phyloP scores from a whole-genome alignment of 2,888 invertebrate genomes.

The Desoria tigrina region DNA sequence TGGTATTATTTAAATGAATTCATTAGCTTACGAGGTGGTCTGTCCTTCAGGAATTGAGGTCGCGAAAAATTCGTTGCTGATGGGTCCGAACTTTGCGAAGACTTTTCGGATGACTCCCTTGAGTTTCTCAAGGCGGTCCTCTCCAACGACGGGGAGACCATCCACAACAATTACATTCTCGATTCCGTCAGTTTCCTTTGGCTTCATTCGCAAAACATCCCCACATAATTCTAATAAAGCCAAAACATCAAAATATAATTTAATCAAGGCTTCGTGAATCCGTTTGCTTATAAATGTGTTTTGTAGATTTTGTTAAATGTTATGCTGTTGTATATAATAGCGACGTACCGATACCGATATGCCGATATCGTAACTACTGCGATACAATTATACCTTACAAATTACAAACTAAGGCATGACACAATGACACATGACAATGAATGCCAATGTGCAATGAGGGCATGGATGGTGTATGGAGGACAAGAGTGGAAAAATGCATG shows the following conservation, averaged over 20 bases:
- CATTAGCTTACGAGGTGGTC: slow-evolving; percentile 38
- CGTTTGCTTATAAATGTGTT: neutral
- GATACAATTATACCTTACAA: too few relatives aligned
- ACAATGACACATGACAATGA: too few relatives aligned
- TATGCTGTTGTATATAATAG: too few relatives aligned
- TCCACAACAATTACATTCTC: slow-evolving; percentile 95
- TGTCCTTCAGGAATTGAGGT: slow-evolving; percentile 74
- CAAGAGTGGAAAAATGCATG: too few relatives aligned
- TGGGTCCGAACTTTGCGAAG: slow-evolving; percentile 81
- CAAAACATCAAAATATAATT: slow-evolving; percentile 9
- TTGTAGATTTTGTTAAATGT: too few relatives aligned
- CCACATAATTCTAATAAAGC: slow-evolving; percentile 77
- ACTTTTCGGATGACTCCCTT: slow-evolving; percentile 88
- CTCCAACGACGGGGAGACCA: slow-evolving; percentile 91
- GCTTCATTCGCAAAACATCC: slow-evolving; percentile 85
- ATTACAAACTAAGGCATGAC: neutral
- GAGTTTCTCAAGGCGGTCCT: slow-evolving; percentile 86
- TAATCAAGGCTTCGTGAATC: too few relatives aligned
- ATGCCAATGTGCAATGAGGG: too few relatives aligned
- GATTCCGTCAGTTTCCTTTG: slow-evolving; percentile 92
- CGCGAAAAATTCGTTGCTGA: slow-evolving; percentile 88
- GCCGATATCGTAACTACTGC: too few relatives aligned
- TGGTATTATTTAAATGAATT: neutral
- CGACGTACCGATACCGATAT: neutral
- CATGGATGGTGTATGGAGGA: too few relatives aligned